Conservation (phyloP, 2,888 invertebrate genomes). For the Cantharis lateralis region DNA sequence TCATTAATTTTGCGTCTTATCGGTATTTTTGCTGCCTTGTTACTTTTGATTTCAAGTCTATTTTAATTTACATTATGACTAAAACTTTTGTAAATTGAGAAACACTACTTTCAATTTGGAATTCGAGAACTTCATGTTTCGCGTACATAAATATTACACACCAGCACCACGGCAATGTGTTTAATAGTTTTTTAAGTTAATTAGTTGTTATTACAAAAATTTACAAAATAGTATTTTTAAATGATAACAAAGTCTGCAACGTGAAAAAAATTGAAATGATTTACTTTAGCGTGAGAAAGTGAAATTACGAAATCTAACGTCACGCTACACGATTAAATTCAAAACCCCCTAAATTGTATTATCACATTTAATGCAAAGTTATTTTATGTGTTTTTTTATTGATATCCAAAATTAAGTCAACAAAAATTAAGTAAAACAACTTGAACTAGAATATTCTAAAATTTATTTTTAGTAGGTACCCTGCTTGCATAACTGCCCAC, state of each 20-base stretch:
- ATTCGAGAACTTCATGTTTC: not conserved
- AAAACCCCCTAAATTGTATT: not conserved
- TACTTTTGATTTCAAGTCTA: slow-evolving; percentile 30
- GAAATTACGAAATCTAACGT: not conserved
- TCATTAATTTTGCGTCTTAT: slow-evolving; percentile 55
- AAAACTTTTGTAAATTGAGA: not conserved
- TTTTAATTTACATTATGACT: slow-evolving; percentile 19
- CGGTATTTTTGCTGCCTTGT: slow-evolving; percentile 47
- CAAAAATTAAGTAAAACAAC: not conserved
- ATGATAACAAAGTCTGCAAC: not conserved
- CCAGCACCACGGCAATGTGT: not conserved
- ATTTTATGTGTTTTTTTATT: not conserved
- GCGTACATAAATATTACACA: not conserved
- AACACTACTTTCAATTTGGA: not conserved
- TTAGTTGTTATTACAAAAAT: not conserved
- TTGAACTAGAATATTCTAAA: not conserved
- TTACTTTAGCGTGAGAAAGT: slow-evolving; percentile 2
- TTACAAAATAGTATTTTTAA: not conserved
- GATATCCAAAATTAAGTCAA: not conserved
- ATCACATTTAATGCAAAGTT: not conserved
- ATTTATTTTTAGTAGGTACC: not conserved
- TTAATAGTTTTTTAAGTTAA: not conserved
- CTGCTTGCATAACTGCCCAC: not conserved
- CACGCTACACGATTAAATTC: not conserved
- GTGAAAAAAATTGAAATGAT: not conserved